Percentiles rank a stretch among this genome's conserved stretches.
phyloP scores from a whole-genome alignment of 2,797 vertebrate genomes.

The Pyrocephalus nanus region DNA sequence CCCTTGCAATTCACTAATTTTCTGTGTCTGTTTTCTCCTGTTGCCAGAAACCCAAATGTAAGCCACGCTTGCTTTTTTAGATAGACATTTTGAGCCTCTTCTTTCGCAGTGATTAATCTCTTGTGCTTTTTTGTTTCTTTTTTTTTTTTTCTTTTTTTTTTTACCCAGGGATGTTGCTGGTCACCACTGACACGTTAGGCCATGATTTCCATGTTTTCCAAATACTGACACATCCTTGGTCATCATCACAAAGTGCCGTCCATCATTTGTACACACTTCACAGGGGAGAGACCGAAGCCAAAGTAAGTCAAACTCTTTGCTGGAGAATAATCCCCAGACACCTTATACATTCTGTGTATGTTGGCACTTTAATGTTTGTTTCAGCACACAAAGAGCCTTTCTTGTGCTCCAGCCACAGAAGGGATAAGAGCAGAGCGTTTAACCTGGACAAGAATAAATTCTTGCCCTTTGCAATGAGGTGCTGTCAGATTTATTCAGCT shows the following conservation, averaged over 20 bases:
- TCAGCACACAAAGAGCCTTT: constrained; percentile 64
- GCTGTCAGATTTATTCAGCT: constrained; percentile 67
- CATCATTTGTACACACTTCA: constrained; percentile 98
- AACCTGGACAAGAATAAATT: constrained; percentile 69
- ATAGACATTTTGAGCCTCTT: background rate
- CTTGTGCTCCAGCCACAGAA: constrained; percentile 45
- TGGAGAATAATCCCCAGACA: constrained; percentile 54
- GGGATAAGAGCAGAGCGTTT: constrained; percentile 56
- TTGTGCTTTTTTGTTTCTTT: constrained; percentile 36
- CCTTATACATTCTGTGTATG: constrained; percentile 40
- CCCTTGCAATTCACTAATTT: background rate
- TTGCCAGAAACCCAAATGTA: background rate
- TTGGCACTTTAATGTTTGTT: constrained; percentile 61
- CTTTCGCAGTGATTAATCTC: constrained; percentile 45
- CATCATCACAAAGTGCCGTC: constrained; percentile 94
- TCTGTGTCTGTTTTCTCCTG: background rate
- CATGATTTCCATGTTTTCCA: constrained; percentile 99
- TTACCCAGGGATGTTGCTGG: constrained; percentile 92
- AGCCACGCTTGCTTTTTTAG: background rate
- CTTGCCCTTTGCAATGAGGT: constrained; percentile 63
- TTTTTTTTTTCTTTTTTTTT: background rate
- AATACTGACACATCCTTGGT: constrained; percentile 96
- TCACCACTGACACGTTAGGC: constrained; percentile 93
- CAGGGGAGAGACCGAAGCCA: constrained; percentile 97
- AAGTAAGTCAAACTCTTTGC: constrained; percentile 82